phyloP scores from a whole-genome alignment of 2,888 invertebrate genomes.

The Erebia aethiops region DNA sequence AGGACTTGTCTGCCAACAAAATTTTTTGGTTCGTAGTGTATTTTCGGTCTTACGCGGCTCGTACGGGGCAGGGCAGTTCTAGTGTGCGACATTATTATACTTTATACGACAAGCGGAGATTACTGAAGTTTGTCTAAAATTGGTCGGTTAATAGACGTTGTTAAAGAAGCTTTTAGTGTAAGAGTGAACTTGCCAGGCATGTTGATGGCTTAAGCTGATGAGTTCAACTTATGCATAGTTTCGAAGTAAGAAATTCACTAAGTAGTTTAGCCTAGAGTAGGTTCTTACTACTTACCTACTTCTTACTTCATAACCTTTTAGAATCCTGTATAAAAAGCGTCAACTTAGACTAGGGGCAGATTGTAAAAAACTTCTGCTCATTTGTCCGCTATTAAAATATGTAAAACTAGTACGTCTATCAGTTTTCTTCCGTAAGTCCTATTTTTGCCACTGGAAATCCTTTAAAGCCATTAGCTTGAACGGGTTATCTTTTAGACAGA shows the following conservation, averaged over 20 bases:
- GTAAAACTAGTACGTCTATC: too few relatives aligned
- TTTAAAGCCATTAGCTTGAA: conserved; percentile 75
- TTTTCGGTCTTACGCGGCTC: background rate
- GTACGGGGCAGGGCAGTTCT: background rate
- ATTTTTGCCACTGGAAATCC: conserved; percentile 77
- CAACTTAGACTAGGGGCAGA: too few relatives aligned
- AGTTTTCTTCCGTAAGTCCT: too few relatives aligned
- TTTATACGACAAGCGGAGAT: conserved; percentile 48
- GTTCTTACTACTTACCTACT: background rate
- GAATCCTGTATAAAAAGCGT: background rate
- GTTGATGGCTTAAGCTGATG: conserved; percentile 45
- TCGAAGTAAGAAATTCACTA: conserved; percentile 26
- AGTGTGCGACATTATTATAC: conserved; percentile 28
- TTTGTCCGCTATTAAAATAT: too few relatives aligned
- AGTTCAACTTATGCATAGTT: conserved; percentile 42
- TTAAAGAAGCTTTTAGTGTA: conserved; percentile 46
- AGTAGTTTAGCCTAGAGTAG: background rate
- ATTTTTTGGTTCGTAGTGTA: too few relatives aligned
- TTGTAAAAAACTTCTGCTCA: too few relatives aligned
- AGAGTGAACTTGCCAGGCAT: conserved; percentile 43
- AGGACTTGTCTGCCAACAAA: too few relatives aligned
- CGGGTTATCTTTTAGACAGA: conserved; percentile 62
- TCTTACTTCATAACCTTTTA: background rate
- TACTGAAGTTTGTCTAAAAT: conserved; percentile 50
- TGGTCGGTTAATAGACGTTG: conserved; percentile 48